Conservation (phyloP, 64 coral and sea anemone genomes). For the Cladopsammia gracilis region DNA sequence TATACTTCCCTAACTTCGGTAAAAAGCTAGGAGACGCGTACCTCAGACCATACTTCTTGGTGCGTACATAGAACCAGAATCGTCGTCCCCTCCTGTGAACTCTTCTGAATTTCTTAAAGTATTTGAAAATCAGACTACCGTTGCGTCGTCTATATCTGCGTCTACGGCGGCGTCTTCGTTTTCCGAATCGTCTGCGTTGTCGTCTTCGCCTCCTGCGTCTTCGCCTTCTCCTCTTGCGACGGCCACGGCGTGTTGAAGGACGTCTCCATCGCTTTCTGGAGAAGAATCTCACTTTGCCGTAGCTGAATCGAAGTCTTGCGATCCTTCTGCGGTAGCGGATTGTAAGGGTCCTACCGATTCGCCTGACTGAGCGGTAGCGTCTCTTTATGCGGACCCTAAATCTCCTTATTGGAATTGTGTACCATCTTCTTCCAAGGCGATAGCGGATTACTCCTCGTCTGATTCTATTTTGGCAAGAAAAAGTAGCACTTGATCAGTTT, state of each 20-base stretch:
- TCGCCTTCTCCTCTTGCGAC: constrained; percentile 18
- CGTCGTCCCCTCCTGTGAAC: neutral
- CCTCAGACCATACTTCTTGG: constrained; percentile 3
- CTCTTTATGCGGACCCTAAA: neutral
- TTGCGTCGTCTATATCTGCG: neutral
- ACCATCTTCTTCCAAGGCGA: neutral
- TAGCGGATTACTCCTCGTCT: neutral
- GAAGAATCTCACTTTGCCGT: constrained; percentile 6
- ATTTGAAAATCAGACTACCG: constrained; percentile 2
- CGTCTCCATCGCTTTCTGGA: neutral
- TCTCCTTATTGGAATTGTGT: neutral
- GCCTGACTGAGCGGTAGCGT: neutral
- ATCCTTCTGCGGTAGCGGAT: neutral
- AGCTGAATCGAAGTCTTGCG: neutral
- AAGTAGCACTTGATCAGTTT: neutral
- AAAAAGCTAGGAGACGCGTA: neutral
- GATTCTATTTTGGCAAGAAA: neutral
- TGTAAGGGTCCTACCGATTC: neutral
- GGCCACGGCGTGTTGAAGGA: constrained; percentile 21
- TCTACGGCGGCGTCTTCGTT: neutral
- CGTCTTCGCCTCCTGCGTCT: neutral
- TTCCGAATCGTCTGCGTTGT: neutral
- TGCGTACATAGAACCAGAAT: neutral
- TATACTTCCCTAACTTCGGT: no score
- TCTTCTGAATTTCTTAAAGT: neutral